Evolutionary conservation across 2,888 invertebrate species (phyloP).

Genomic region (Cantharis rufa): DNA sequence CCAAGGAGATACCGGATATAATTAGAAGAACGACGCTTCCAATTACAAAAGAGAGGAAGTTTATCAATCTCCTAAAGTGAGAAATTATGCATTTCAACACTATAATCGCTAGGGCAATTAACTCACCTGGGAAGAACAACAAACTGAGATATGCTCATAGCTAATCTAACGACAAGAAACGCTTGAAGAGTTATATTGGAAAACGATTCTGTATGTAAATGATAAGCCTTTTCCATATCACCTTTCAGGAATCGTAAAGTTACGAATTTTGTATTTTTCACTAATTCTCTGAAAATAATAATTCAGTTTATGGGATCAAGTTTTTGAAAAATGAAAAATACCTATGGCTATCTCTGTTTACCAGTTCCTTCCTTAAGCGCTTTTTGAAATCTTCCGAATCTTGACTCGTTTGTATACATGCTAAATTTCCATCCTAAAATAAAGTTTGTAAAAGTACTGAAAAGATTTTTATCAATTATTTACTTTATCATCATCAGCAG

Average conservation of each 20-base stretch:
- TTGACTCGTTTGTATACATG: slow-evolving; percentile 61
- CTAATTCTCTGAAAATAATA: slow-evolving; percentile 60
- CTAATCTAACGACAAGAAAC: slow-evolving; percentile 65
- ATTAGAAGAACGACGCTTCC: slow-evolving; percentile 50
- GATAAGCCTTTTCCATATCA: slow-evolving; percentile 69
- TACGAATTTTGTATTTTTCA: slow-evolving; percentile 68
- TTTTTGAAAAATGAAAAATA: slow-evolving; percentile 52
- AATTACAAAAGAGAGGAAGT: slow-evolving; percentile 49
- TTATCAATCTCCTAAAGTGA: slow-evolving; percentile 48
- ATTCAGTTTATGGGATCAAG: not conserved
- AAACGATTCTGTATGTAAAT: slow-evolving; percentile 67
- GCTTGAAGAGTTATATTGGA: slow-evolving; percentile 68
- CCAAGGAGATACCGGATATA: slow-evolving; percentile 51
- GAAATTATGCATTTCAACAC: not conserved
- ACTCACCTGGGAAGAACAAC: slow-evolving; percentile 62
- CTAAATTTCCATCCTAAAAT: slow-evolving; percentile 35
- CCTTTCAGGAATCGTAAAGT: slow-evolving; percentile 69
- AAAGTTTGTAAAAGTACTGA: not conserved
- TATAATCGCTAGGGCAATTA: not conserved
- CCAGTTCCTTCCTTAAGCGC: slow-evolving; percentile 79
- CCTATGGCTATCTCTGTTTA: slow-evolving; percentile 83
- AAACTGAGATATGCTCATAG: slow-evolving; percentile 59
- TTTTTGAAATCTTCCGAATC: slow-evolving; percentile 82
- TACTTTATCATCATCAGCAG: slow-evolving; percentile 53
- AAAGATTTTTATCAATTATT: slow-evolving; percentile 18